Percentiles rank a stretch among this genome's conserved stretches.
These are phyloP conservation scores for Athene cunicularia DNA, from an alignment of 2,113 vertebrate genomes.

Conservation along the genomic window DNA sequence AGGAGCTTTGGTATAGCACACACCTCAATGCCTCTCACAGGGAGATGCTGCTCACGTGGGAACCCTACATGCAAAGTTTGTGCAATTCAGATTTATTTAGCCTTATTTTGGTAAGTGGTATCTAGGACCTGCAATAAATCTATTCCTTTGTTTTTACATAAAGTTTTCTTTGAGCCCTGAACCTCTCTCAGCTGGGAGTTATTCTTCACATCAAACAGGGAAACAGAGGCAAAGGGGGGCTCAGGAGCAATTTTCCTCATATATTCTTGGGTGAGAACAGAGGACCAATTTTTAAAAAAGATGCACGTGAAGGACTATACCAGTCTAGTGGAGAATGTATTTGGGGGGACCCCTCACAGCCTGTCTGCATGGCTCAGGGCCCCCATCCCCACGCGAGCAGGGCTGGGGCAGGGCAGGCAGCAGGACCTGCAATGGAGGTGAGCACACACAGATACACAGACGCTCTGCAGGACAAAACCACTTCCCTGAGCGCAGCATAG, in stretches of 20 bases:
- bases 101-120: not conserved
- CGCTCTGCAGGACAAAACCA: rapidly evolving
- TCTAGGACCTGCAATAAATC: not conserved
- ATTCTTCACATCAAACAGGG: not conserved
- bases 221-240: not conserved
- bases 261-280: not conserved
- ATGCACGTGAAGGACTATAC: rapidly evolving
- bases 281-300: not conserved
- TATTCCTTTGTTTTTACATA: not conserved
- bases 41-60: not conserved
- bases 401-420: not conserved
- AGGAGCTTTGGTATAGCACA: rapidly evolving
- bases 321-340: rapidly evolving
- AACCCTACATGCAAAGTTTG: not conserved
- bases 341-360: not conserved
- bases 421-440: not conserved
- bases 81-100: not conserved
- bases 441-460: not conserved
- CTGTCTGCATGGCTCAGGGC: rapidly evolving
- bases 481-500: not conserved
- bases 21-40: not conserved
- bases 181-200: not conserved
- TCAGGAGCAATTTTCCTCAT: not conserved
- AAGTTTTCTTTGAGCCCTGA: not conserved
- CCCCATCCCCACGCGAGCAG: not conserved